A percentile compares a stretch with the other conserved stretches of the same genome.
Conservation (phyloP, 2,888 invertebrate genomes). For the Leptinotarsa peninsularis region DNA sequence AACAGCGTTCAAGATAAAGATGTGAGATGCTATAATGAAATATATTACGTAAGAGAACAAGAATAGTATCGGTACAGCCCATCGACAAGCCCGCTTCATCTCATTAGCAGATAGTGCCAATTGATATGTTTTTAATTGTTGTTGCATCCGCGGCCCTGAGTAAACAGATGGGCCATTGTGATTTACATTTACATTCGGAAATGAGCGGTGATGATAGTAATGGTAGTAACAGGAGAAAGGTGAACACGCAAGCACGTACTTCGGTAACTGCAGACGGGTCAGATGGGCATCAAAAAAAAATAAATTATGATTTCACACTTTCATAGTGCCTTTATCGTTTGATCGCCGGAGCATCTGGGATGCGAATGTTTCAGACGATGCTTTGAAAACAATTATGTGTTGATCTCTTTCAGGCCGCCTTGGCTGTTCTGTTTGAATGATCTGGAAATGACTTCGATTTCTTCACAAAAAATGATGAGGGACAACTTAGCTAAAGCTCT, state of each 20-base stretch:
- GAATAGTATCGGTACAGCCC: constrained; percentile 24
- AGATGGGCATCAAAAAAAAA: too few species aligned
- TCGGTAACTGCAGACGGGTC: too few species aligned
- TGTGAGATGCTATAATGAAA: constrained; percentile 21
- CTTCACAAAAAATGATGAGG: too few species aligned
- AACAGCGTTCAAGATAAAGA: constrained; percentile 20
- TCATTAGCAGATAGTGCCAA: constrained; percentile 27
- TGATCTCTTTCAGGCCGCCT: too few species aligned
- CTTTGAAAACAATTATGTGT: too few species aligned
- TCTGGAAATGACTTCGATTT: too few species aligned
- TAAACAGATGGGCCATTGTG: constrained; percentile 25
- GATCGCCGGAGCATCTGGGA: too few species aligned
- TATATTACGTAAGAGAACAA: constrained; percentile 22
- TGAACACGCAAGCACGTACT: background rate
- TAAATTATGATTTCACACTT: too few species aligned
- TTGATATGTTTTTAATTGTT: constrained; percentile 27
- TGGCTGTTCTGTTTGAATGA: too few species aligned
- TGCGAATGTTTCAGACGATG: too few species aligned
- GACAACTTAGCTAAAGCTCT: too few species aligned
- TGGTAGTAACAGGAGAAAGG: background rate
- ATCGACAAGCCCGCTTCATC: constrained; percentile 24
- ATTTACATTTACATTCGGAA: constrained; percentile 12
- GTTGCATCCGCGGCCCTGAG: constrained; percentile 11
- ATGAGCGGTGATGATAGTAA: constrained; percentile 11
- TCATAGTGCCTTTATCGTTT: too few species aligned